Conservation (phyloP, 2,113 vertebrate genomes). For the Canis aureus region DNA sequence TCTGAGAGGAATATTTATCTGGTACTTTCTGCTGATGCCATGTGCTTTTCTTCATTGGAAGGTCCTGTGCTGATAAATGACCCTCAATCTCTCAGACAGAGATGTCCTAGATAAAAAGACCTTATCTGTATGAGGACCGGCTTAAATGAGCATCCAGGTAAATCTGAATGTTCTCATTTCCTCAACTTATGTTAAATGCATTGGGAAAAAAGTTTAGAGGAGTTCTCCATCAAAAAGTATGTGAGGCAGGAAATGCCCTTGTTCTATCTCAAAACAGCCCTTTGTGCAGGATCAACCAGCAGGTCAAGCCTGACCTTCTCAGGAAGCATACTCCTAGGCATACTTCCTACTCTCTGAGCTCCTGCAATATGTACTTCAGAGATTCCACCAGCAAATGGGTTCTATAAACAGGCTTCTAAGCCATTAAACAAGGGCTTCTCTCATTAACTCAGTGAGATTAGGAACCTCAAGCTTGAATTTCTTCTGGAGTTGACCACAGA, state of each 20-base stretch:
- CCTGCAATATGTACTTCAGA: neutral
- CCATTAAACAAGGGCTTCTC: neutral
- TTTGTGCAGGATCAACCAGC: neutral
- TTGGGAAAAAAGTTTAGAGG: neutral
- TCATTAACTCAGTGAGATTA: neutral
- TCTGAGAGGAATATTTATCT: neutral
- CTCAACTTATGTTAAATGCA: neutral
- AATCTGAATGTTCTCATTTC: neutral
- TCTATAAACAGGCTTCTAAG: neutral
- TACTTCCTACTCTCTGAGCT: neutral
- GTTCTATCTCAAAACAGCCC: neutral
- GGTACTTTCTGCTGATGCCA: neutral
- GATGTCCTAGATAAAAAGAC: neutral
- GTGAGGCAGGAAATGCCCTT: neutral
- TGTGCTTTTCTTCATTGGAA: neutral
- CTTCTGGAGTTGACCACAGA: neutral
- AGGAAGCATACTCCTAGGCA: neutral
- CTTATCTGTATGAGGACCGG: neutral
- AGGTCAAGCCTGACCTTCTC: neutral
- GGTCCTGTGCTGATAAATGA: neutral
- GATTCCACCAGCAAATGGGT: neutral
- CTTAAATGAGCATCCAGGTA: neutral
- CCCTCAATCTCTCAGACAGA: neutral
- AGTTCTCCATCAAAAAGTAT: neutral
- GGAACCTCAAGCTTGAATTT: neutral